A percentile compares a stretch with the other conserved stretches of the same genome.
These are phyloP conservation scores for Neosilurus mollespiculum DNA, from an alignment of 2,797 vertebrate species.

Conservation along the genomic window DNA sequence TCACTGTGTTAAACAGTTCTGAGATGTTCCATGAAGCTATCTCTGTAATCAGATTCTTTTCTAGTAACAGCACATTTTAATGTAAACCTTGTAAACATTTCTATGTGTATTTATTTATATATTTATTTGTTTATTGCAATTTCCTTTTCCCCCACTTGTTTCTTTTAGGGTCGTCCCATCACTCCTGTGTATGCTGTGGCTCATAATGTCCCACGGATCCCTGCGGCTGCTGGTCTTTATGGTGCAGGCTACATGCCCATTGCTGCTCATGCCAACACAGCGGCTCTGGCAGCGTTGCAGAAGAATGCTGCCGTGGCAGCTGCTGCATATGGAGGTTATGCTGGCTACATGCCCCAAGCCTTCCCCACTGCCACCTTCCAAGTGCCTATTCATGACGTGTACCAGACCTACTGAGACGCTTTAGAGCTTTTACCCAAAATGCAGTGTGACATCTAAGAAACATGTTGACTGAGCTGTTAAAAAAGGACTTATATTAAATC, in stretches of 20 bases:
- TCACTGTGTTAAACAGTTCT: not conserved
- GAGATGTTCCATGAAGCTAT: not conserved
- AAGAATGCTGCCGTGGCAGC: conserved; percentile 84
- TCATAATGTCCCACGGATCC: conserved; percentile 89
- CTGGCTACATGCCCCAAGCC: conserved; percentile 88
- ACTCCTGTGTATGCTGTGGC: conserved; percentile 96
- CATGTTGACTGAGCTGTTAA: conserved; percentile 30
- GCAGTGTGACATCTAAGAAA: conserved; percentile 33
- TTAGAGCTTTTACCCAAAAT: not conserved
- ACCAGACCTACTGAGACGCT: conserved; percentile 85
- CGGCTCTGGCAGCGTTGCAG: conserved; percentile 91
- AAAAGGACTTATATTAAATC: conserved; percentile 13
- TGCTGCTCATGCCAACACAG: conserved; percentile 80
- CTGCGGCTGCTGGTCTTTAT: conserved; percentile 80
- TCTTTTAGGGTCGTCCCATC: conserved; percentile 88
- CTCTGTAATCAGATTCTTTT: not conserved
- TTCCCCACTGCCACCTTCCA: conserved; percentile 89
- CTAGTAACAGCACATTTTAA: too few relatives aligned
- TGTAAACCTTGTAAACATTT: too few relatives aligned
- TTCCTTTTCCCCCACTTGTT: not conserved
- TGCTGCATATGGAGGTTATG: conserved; percentile 82
- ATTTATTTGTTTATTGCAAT: not conserved
- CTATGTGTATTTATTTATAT: too few relatives aligned
- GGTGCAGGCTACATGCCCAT: conserved; percentile 90
- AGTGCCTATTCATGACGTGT: conserved; percentile 92